These are phyloP conservation scores for Paracanthobrama guichenoti DNA, from an alignment of 2,113 vertebrate species.

Conservation along the genomic window DNA sequence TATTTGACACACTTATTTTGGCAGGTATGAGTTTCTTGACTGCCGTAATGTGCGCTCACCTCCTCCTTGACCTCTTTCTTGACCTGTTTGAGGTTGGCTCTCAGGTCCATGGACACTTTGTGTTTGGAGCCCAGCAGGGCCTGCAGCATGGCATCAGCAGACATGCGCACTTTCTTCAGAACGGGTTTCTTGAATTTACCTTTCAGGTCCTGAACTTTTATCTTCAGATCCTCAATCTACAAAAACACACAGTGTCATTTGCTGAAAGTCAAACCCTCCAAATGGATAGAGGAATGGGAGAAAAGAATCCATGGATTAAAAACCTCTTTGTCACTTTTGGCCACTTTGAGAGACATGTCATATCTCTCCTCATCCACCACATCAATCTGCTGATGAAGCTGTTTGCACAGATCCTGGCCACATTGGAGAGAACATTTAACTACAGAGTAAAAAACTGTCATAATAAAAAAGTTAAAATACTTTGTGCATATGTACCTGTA, in stretches of 20 bases:
- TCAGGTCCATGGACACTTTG: conserved; percentile 86
- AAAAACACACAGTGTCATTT: not conserved
- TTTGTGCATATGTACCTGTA: conserved; percentile 78
- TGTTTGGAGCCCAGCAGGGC: conserved; percentile 78
- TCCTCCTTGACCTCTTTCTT: conserved; percentile 87
- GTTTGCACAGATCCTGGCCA: conserved; percentile 84
- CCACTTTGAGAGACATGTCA: conserved; percentile 83
- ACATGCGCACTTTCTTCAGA: conserved; percentile 82
- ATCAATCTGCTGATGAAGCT: conserved; percentile 87
- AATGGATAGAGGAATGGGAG: not conserved
- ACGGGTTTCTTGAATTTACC: conserved; percentile 87
- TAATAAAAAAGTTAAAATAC: not conserved
- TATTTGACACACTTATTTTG: not conserved
- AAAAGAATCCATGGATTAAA: not conserved
- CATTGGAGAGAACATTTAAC: not conserved
- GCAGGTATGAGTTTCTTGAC: not conserved
- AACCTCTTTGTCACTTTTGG: conserved; percentile 86
- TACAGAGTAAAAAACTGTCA: not conserved
- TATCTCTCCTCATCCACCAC: conserved; percentile 90
- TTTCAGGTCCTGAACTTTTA: conserved; percentile 82
- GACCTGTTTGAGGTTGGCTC: conserved; percentile 87
- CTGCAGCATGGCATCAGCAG: conserved; percentile 83
- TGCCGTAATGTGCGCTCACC: conserved; percentile 61
- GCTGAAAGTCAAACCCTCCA: not conserved
- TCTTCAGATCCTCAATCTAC: conserved; percentile 84